Conservation (phyloP, 2,113 vertebrate genomes). For the Rhabdomys dilectus region DNA sequence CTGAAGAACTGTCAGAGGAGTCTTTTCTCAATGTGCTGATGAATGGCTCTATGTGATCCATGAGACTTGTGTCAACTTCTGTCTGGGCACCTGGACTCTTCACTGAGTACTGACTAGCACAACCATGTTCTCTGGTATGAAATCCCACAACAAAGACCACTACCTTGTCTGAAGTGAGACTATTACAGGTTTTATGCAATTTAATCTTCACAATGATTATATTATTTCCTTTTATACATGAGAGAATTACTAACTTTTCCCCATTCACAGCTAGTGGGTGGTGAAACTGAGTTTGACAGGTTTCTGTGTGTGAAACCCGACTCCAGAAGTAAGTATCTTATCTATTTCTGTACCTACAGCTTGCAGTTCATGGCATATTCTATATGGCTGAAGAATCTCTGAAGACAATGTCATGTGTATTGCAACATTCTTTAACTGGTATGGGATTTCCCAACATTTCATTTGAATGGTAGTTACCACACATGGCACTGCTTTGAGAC, state of each 20-base stretch:
- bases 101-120: background rate
- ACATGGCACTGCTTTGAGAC: background rate
- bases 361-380: background rate
- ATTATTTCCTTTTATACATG: background rate
- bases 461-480: background rate
- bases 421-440: background rate
- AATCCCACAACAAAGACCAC: background rate
- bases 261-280: background rate
- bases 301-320: background rate
- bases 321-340: background rate
- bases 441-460: background rate
- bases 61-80: background rate
- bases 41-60: background rate
- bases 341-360: background rate
- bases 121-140: accelerated
- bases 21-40: background rate
- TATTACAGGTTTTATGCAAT: background rate
- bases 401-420: background rate
- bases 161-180: background rate
- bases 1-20: background rate
- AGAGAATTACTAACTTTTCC: background rate
- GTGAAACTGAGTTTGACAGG: background rate
- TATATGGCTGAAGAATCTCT: background rate
- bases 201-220: background rate
- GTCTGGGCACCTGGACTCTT: background rate